Base-by-base conservation (phyloP, 1,140 invertebrate species). In the Dufourea novaeangliae region DNA sequence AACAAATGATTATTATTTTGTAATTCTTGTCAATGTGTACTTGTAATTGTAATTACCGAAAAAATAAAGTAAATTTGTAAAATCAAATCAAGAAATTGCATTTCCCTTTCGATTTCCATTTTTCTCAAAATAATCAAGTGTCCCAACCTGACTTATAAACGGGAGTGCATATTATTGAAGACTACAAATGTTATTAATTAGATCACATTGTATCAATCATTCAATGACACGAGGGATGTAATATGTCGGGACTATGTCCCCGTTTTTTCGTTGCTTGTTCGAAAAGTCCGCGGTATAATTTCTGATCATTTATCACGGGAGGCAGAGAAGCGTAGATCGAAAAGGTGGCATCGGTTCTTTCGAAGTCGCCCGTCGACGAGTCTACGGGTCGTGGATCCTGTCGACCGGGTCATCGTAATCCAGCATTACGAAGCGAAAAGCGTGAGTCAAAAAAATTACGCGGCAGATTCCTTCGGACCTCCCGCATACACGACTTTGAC, bases 391-490 rank as follows among this genome's bases (percentile, higher is more conserved):
- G 87, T 88, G 86, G 82, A 88, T 88, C 86, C 80, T 70, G 85
- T 84, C 88, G 89, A 88, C 84, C 85, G 84, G 88, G 88, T 89
- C 88, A 88, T 86, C 84, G 85, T 85, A 88, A 89, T 88, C 79
- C 88, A 88, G 86, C 86, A 89, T 88, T 90, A 88, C 88, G 78
- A 88, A 82, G 88, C 88, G 86, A 83, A 88, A 86, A 89, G 82
- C 78, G 83, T 81, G 83, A 87, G 74, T 89, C 82, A 86, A 89
- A 86, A 86, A 90, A 88, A 89, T 90, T 90, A 89, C 89, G 85
- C 84, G 80, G 87, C 88, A 79, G 84, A 90, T 90, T 90, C 88
- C 84, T 86, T 70, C 25, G 80, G 89, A 90, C 88, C 89, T 89
- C 88, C 89, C 89, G 87, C 88, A 74, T 64, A 76, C 44, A 77